A percentile compares a stretch with the other conserved stretches of the same genome.
phyloP scores from a whole-genome alignment of 1,140 invertebrate species.

The Ceratitis capitata region DNA sequence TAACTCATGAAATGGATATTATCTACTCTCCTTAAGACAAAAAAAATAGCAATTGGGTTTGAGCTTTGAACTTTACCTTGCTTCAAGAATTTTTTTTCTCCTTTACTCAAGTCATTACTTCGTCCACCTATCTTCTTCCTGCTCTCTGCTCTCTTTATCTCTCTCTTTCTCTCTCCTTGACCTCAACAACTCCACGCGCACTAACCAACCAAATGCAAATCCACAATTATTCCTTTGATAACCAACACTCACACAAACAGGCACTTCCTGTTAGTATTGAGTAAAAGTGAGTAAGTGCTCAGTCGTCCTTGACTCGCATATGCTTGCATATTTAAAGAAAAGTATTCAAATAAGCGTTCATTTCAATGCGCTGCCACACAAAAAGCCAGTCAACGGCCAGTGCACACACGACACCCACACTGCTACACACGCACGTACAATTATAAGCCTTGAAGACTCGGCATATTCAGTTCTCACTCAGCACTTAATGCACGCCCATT shows the following conservation, averaged over 20 bases:
- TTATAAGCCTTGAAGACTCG: too few relatives aligned
- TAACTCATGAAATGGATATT: too few relatives aligned
- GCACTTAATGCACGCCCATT: background rate
- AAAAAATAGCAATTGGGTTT: too few relatives aligned
- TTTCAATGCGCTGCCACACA: background rate
- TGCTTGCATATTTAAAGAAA: conserved; percentile 22
- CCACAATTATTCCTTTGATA: too few relatives aligned
- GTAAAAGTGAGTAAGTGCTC: background rate
- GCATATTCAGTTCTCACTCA: background rate
- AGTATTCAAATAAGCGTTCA: conserved; percentile 14
- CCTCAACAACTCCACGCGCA: background rate
- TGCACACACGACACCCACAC: background rate
- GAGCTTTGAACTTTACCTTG: too few relatives aligned
- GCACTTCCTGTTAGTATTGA: background rate
- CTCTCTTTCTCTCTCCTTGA: too few relatives aligned
- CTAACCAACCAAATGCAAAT: background rate
- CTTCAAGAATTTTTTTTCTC: too few relatives aligned
- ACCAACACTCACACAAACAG: background rate
- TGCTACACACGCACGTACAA: background rate
- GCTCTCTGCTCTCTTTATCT: too few relatives aligned
- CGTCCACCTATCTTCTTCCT: too few relatives aligned
- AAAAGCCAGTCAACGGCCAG: background rate
- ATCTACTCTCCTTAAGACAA: too few relatives aligned
- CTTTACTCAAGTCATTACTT: too few relatives aligned
- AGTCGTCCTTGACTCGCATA: background rate